Evolutionary conservation across 1,140 invertebrate genomes (phyloP).

Genomic region (Dinoponera quadriceps): DNA sequence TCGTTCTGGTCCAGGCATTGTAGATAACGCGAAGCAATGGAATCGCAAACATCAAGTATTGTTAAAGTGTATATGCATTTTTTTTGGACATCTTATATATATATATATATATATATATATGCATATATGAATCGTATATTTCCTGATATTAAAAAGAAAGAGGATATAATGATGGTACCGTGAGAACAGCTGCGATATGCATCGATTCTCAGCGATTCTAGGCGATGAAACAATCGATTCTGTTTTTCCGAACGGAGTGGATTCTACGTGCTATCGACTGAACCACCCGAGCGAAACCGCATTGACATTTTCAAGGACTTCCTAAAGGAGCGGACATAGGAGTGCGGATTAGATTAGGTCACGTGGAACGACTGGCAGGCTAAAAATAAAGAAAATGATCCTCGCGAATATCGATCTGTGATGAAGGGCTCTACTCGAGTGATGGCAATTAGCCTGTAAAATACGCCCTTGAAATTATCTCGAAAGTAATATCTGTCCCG

Average conservation of each 20-base stretch:
- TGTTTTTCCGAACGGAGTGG: slow-evolving; percentile 23
- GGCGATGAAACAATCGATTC: slow-evolving; percentile 44
- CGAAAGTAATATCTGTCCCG: neutral
- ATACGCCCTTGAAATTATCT: neutral
- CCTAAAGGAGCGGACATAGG: slow-evolving; percentile 42
- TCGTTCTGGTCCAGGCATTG: too few species aligned
- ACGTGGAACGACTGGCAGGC: slow-evolving; percentile 30
- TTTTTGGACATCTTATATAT: neutral
- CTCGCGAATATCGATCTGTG: slow-evolving; percentile 5
- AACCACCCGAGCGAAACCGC: slow-evolving; percentile 49
- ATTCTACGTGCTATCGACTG: slow-evolving; percentile 44
- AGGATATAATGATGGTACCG: neutral
- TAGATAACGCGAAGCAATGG: too few species aligned
- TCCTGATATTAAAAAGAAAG: neutral
- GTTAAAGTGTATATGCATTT: too few species aligned
- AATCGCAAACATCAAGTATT: too few species aligned
- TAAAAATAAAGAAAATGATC: slow-evolving; percentile 50
- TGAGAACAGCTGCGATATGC: neutral
- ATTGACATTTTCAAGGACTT: slow-evolving; percentile 63
- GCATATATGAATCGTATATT: neutral
- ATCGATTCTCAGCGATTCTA: neutral
- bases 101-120: neutral
- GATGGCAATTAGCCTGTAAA: slow-evolving; percentile 1
- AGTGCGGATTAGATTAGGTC: slow-evolving; percentile 51
- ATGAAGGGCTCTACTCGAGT: neutral